Evolutionary conservation across 2,113 vertebrate genomes (phyloP).

Genomic region (Brienomyrus brachyistius): DNA sequence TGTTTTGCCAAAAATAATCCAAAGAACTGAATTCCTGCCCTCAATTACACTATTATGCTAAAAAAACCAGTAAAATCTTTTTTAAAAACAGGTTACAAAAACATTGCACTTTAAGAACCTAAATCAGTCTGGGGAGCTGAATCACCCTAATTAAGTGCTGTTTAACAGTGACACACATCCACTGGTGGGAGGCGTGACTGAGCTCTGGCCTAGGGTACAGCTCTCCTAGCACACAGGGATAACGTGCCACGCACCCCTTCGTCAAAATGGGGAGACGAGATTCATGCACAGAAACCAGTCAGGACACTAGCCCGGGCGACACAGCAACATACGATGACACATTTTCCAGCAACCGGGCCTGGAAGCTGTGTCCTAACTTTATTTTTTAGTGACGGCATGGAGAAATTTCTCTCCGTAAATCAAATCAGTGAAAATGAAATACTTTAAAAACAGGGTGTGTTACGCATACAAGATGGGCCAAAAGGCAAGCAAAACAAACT

Average conservation of each 20-base stretch:
- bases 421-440: neutral
- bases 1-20: neutral
- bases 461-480: neutral
- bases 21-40: neutral
- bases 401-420: neutral
- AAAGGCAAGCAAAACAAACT: neutral
- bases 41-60: neutral
- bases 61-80: neutral
- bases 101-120: neutral
- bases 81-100: too few species aligned
- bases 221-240: neutral
- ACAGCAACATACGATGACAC: neutral
- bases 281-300: neutral
- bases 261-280: neutral
- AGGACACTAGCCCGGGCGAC: neutral
- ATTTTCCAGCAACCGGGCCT: neutral
- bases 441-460: neutral
- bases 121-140: neutral
- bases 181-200: neutral
- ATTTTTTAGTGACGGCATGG: neutral
- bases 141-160: neutral
- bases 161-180: neutral
- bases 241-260: neutral
- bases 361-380: neutral
- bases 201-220: neutral